Conservation (phyloP, 2,797 vertebrate genomes). For the Hylomyscus alleni region DNA sequence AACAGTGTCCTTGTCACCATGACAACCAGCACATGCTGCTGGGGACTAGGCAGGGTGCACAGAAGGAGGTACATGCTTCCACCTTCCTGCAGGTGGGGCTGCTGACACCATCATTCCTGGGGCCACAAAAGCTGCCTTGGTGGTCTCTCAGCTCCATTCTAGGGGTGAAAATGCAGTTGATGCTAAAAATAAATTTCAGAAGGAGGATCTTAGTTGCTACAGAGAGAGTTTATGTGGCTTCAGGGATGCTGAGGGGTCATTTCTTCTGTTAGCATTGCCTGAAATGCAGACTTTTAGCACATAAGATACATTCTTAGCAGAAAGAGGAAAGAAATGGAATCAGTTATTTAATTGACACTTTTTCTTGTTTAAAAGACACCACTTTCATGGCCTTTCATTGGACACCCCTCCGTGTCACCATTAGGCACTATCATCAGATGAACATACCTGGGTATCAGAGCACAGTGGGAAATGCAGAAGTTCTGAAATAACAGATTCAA, state of each 20-base stretch:
- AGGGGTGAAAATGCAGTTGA: not conserved
- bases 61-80: not conserved
- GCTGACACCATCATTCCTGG: not conserved
- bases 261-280: not conserved
- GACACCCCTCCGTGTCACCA: fast-evolving
- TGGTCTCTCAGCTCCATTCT: not conserved
- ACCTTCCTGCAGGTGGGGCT: constrained; percentile 65
- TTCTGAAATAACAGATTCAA: not conserved
- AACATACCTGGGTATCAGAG: not conserved
- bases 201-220: not conserved
- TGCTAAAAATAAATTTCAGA: not conserved
- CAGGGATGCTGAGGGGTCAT: not conserved
- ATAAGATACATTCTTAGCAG: not conserved
- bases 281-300: constrained; percentile 11
- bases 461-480: not conserved
- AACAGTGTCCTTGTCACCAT: constrained; percentile 69
- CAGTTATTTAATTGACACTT: not conserved
- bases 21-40: constrained; percentile 62
- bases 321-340: constrained; percentile 17
- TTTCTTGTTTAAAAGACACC: not conserved
- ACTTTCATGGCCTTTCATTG: not conserved
- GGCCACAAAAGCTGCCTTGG: not conserved
- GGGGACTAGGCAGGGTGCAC: not conserved
- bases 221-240: not conserved
- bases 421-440: not conserved